Percentiles rank a stretch among this genome's conserved stretches.
These are phyloP conservation scores for Camponotus vicinus DNA, from an alignment of 1,140 invertebrate genomes.

Conservation along the genomic window DNA sequence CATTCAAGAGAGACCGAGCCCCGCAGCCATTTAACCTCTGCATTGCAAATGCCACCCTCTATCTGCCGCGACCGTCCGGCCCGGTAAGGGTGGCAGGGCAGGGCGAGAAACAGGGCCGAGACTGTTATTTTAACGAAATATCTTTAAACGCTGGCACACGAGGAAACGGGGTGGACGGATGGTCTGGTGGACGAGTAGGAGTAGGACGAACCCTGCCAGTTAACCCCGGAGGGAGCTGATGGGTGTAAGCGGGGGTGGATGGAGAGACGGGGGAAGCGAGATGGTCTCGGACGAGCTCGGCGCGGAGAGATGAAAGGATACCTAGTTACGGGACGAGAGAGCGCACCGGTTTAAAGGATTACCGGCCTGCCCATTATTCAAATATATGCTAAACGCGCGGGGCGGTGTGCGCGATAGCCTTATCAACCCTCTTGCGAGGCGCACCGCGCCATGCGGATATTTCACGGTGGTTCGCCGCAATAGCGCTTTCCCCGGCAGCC, in stretches of 20 bases:
- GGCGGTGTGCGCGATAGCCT: conserved; percentile 84
- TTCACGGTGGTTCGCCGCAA: conserved; percentile 71
- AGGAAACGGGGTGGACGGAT: conserved; percentile 55
- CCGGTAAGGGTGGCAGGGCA: conserved; percentile 63
- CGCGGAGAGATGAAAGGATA: conserved; percentile 86
- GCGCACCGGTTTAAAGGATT: conserved; percentile 85
- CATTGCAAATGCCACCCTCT: conserved; percentile 87
- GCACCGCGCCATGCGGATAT: conserved; percentile 63
- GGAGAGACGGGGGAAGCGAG: conserved; percentile 46
- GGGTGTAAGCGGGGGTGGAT: conserved; percentile 21
- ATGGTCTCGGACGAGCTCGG: conserved; percentile 76
- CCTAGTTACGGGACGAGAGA: conserved; percentile 86
- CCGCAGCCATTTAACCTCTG: conserved; percentile 86
- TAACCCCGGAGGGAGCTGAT: conserved; percentile 56
- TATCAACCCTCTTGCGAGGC: conserved; percentile 83
- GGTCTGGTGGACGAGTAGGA: conserved; percentile 62
- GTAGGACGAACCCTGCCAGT: conserved; percentile 61
- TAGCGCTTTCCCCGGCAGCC: conserved; percentile 36
- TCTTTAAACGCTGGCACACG: conserved; percentile 83
- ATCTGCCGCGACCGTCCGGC: conserved; percentile 77
- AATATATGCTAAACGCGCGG: conserved; percentile 86
- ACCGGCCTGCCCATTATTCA: conserved; percentile 86
- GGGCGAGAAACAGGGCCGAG: conserved; percentile 67
- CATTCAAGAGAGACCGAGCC: conserved; percentile 68
- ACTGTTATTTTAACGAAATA: conserved; percentile 87